These are phyloP conservation scores for Didymodactylos carnosus DNA, from an alignment of 2,888 invertebrate species.

Conservation along the genomic window DNA sequence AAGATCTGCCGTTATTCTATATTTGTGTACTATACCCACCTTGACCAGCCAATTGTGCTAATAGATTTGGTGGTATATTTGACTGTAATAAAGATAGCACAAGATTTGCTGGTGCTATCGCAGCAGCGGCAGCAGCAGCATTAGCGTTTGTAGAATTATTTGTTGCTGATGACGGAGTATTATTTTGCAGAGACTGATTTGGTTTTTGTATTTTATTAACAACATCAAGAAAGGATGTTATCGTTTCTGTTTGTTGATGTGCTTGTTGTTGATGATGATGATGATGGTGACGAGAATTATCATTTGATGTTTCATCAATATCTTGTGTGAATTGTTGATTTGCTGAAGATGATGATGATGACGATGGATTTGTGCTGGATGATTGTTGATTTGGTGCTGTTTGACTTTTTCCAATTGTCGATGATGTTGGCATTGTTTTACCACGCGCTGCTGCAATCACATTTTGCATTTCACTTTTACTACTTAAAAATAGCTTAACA, in stretches of 20 bases:
- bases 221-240: neutral
- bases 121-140: too few species aligned
- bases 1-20: too few species aligned
- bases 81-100: neutral
- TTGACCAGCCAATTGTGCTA: neutral
- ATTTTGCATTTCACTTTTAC: constrained; percentile 58
- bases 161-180: neutral
- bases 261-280: neutral
- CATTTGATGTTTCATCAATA: neutral
- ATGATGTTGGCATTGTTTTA: neutral
- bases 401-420: too few species aligned
- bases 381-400: neutral
- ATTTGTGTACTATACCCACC: too few species aligned
- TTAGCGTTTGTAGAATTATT: neutral
- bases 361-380: neutral
- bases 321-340: neutral
- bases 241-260: neutral
- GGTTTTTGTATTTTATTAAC: neutral
- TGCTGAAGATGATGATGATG: neutral
- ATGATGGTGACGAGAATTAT: too few species aligned
- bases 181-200: too few species aligned
- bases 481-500: constrained; percentile 71
- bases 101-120: neutral
- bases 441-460: constrained; percentile 14
- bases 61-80: neutral